Percentiles rank a stretch among this genome's conserved stretches.
phyloP scores from a whole-genome alignment of 1,140 invertebrate genomes.

The Saccostrea echinata region DNA sequence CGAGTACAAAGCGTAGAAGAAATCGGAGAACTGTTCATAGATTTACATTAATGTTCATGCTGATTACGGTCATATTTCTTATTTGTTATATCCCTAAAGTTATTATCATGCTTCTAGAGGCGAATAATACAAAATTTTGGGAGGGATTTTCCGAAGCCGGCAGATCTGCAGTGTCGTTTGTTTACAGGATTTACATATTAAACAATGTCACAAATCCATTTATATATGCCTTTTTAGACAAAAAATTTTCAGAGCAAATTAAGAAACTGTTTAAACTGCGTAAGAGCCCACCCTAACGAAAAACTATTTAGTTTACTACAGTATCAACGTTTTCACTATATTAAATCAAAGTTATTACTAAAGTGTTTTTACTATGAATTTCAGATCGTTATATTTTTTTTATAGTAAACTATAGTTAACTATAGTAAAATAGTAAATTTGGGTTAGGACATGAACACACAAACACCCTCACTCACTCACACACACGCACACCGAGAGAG shows the following conservation, averaged over 20 bases:
- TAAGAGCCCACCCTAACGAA: too few relatives aligned
- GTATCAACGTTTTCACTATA: too few relatives aligned
- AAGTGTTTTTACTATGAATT: too few relatives aligned
- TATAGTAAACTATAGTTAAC: too few relatives aligned
- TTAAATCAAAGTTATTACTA: too few relatives aligned
- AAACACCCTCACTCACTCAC: too few relatives aligned
- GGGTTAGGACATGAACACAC: too few relatives aligned
- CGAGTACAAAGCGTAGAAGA: too few relatives aligned
- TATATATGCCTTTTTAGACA: conserved; percentile 57
- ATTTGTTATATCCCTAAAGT: conserved; percentile 61
- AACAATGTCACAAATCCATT: conserved; percentile 60
- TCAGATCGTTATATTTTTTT: too few relatives aligned
- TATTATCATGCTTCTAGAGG: conserved; percentile 47
- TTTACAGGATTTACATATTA: conserved; percentile 54
- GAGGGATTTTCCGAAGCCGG: conserved; percentile 3
- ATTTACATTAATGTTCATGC: conserved; percentile 26
- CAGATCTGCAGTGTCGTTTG: conserved; percentile 37
- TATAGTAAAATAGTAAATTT: too few relatives aligned
- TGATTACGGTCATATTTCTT: conserved; percentile 49
- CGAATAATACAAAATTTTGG: conserved; percentile 42
- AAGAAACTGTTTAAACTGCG: neutral
- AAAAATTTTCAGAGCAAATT: conserved; percentile 42
- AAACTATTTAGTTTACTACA: too few relatives aligned
- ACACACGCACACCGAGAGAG: too few relatives aligned
- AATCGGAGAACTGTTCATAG: neutral